Evolutionary conservation across 2,113 vertebrate species (phyloP).

Genomic region (Callospermophilus lateralis): DNA sequence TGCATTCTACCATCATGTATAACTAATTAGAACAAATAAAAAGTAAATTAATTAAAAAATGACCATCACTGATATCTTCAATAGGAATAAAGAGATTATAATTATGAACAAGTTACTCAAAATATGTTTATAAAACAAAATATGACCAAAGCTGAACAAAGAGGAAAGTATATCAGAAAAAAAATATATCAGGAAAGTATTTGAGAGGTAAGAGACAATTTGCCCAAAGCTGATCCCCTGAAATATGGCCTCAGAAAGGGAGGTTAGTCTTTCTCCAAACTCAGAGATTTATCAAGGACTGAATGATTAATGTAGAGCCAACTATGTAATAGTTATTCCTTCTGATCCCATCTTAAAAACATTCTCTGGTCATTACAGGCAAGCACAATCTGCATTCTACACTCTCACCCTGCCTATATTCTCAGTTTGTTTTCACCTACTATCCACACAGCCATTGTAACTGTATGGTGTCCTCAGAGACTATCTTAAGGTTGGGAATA

Average conservation of each 20-base stretch:
- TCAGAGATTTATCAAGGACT: neutral
- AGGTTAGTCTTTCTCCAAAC: neutral
- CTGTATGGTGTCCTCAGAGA: neutral
- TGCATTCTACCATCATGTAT: no score
- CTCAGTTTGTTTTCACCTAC: no score
- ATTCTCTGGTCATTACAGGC: no score
- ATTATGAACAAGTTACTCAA: neutral
- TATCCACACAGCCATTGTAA: neutral
- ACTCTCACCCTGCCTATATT: neutral
- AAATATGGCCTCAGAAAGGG: neutral
- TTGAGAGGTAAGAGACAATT: neutral
- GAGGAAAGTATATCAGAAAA: neutral
- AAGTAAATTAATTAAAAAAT: neutral
- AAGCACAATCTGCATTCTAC: neutral
- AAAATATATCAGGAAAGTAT: neutral
- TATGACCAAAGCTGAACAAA: neutral
- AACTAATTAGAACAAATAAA: no score
- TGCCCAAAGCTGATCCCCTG: neutral
- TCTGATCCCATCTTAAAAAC: no score
- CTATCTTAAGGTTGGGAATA: no score
- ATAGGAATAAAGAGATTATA: neutral
- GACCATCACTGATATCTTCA: neutral
- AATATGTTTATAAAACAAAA: neutral
- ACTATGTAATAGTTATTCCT: neutral
- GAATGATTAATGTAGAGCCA: neutral